Percentiles rank a stretch among this genome's conserved stretches.
phyloP scores from a whole-genome alignment of 2,113 vertebrate species.

The Nothobranchius kuhntae region DNA sequence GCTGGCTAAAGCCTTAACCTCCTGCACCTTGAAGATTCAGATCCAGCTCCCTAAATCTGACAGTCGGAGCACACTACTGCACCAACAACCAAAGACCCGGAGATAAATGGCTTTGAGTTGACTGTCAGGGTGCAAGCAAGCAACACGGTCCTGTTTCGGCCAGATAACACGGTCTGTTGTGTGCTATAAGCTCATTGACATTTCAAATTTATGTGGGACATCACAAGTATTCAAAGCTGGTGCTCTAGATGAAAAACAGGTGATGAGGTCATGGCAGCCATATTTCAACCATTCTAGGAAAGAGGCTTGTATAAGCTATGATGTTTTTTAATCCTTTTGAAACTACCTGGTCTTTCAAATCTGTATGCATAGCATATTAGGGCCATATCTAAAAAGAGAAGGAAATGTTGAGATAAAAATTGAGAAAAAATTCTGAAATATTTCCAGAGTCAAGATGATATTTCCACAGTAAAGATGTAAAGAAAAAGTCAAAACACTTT shows the following conservation, averaged over 20 bases:
- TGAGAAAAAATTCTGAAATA: too few relatives aligned
- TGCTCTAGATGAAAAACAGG: conserved; percentile 22
- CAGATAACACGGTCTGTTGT: conserved; percentile 40
- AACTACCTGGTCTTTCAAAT: background rate
- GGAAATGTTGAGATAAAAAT: too few relatives aligned
- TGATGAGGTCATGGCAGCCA: conserved; percentile 17
- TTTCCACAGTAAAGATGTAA: too few relatives aligned
- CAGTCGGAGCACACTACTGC: conserved; percentile 30
- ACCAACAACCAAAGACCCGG: conserved; percentile 31
- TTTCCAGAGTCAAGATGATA: too few relatives aligned
- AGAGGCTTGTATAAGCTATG: background rate
- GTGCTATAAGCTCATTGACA: background rate
- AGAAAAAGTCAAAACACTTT: too few relatives aligned
- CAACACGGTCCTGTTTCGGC: conserved; percentile 25
- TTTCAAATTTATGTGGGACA: conserved; percentile 26
- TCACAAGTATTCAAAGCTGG: conserved; percentile 17
- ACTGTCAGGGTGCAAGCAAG: conserved; percentile 37
- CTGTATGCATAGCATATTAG: background rate
- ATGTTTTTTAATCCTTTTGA: background rate
- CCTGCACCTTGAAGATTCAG: conserved; percentile 19
- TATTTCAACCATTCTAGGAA: conserved; percentile 4
- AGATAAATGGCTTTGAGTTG: conserved; percentile 50
- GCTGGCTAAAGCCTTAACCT: conserved; percentile 2
- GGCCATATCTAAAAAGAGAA: background rate
- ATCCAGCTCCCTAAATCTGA: conserved; percentile 37